Percentiles rank a stretch among this genome's conserved stretches.
phyloP scores from a whole-genome alignment of 2,888 invertebrate species.

The Pogonocherus hispidulus region DNA sequence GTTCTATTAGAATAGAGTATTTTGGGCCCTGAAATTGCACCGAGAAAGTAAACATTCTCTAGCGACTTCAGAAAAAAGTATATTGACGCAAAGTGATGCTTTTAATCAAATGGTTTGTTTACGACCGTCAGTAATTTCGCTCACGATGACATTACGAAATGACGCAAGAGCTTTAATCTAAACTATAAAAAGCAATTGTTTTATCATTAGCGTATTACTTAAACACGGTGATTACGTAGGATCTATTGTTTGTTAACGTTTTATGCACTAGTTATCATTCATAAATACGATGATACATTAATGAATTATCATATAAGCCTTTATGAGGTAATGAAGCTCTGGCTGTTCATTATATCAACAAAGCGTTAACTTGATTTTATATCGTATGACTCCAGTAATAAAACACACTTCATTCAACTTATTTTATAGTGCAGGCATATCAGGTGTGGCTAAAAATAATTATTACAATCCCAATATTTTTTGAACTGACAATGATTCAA shows the following conservation, averaged over 20 bases:
- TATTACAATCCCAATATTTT: too few species aligned
- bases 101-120: constrained; percentile 8
- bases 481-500: too few species aligned
- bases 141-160: constrained; percentile 22
- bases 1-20: too few species aligned
- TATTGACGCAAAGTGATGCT: constrained; percentile 20
- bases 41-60: too few species aligned
- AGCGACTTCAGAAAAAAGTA: constrained; percentile 1
- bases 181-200: constrained; percentile 31
- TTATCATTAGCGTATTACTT: constrained; percentile 27
- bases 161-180: constrained; percentile 29
- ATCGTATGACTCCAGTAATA: neutral
- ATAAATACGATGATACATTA: constrained; percentile 16
- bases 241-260: constrained; percentile 22
- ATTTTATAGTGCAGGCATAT: too few species aligned
- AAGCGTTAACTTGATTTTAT: neutral
- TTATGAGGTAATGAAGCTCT: neutral
- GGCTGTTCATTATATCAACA: neutral
- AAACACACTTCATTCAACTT: neutral
- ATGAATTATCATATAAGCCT: neutral
- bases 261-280: constrained; percentile 19
- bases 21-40: too few species aligned
- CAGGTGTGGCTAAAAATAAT: too few species aligned
- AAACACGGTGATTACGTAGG: constrained; percentile 15
- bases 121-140: constrained; percentile 10